Base-by-base conservation (phyloP, 2,888 invertebrate species). In the Chloroclystis v-ata region DNA sequence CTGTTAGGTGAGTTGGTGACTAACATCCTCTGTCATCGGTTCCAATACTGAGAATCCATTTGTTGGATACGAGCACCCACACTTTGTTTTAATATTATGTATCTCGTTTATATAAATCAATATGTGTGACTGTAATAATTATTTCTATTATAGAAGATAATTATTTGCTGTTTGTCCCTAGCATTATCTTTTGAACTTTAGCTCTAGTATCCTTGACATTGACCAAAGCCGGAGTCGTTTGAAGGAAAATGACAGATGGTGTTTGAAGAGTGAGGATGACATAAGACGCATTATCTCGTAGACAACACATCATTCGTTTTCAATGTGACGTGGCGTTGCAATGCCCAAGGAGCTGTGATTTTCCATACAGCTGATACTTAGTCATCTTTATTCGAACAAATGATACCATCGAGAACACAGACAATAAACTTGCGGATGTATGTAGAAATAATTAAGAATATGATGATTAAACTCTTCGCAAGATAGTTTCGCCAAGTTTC, bases 21-120 rank as follows among this genome's bases (percentile, higher is more conserved):
- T 67, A 69, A 72, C 57, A 62, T 67, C 63, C 62, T 67, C 63
- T 51, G 62, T 60, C 63, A 64, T 57, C 62, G 59, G 45, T 48
- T 52, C 43, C 53, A 52, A 61, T 72, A 67, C 70, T 47, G 47
- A 64, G 72, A 69, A 70, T 50, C 54, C 42, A n/a, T 49, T 62
- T 63, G 61, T 57, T 60, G 42, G 51, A 61, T 60, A 56, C 58
- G 57, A 42, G 59, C 38, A 43, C 67, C 66, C 64, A 68, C 68
- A 51, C 63, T 35, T 20, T 35, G 16, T 35, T 20, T 11, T 10
- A 1, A 35, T 35, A 35, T 35, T 52, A 60, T 52, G 35, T 57
- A 47, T 45, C 40, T 52, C 46, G 49, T 29, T 7, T 24, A 9
- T 43, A 11, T 10, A 47, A 32, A 35, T 32, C 43, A 43, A 47